Base-by-base conservation (phyloP, 2,888 invertebrate genomes). In the Polydrusus tereticollis region DNA sequence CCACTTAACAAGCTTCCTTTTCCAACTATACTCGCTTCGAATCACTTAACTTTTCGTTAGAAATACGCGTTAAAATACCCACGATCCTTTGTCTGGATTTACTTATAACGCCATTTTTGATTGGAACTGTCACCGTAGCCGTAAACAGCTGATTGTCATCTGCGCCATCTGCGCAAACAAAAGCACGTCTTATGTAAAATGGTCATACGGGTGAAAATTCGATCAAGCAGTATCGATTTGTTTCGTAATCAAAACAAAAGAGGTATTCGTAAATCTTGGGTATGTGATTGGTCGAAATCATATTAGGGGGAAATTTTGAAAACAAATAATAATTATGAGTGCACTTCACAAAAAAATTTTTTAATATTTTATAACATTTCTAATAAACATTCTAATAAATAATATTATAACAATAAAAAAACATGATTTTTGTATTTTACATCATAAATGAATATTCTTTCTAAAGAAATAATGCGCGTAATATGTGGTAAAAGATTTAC, bases 101-200 rank as follows among this genome's bases (percentile, higher is more conserved):
- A 78, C 80, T 77, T 77, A 78, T 68, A 80, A 76, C 83, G 85
- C 85, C 85, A 85, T 85, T 81, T 84, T 84, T 75, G 73, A 69
- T 73, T 50, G 71, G 78, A 82, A 82, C 82, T 83, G 83, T 83
- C 83, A 83, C 76, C 69, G 69, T 66, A 77, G 83, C 76, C 69
- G 69, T 66, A 77, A 84, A 83, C 84, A 85, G 84, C 84, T 85
- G 84, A 84, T 84, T 80, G 74, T 71, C 65, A 57, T 52, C 36
- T 60, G 60, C 70, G 21, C 67, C 65, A 57, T 52, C 36, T 60
- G 60, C 70, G 21, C 67, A 60, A 60, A 68, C 67, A 57, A 73
- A 76, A 43, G 66, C 73, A 63, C 78, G 69, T 71, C 55, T 70
- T 63, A 62, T 45, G 77, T 69, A 62, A 75, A 77, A 45, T 18